A percentile compares a stretch with the other conserved stretches of the same genome.
Conservation (phyloP, 2,113 vertebrate genomes). For the Nothocercus nigrocapillus region DNA sequence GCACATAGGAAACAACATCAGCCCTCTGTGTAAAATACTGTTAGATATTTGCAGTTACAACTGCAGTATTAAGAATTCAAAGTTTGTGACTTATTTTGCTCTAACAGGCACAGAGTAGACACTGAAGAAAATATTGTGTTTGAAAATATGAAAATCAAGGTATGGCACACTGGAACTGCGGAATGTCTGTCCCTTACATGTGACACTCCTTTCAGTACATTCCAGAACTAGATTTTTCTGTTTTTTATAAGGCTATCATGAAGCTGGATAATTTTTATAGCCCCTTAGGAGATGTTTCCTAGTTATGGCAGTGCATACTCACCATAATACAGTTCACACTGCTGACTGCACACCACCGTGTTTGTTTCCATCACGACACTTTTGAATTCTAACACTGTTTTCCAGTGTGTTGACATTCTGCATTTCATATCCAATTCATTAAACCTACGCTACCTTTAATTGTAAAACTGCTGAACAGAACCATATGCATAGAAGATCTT, state of each 20-base stretch:
- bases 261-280: not conserved
- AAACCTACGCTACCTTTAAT: not conserved
- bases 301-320: not conserved
- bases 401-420: not conserved
- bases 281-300: not conserved
- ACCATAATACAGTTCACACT: not conserved
- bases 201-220: not conserved
- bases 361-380: not conserved
- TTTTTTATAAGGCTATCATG: not conserved
- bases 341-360: not conserved
- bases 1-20: not conserved
- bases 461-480: not conserved
- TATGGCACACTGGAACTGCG: not conserved
- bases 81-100: not conserved
- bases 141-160: not conserved
- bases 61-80: not conserved
- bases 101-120: not conserved
- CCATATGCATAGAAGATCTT: fast-evolving
- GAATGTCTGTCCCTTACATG: not conserved
- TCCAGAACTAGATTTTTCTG: not conserved
- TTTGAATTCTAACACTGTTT: not conserved
- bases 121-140: not conserved
- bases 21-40: not conserved
- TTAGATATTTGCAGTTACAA: not conserved
- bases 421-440: not conserved